Evolutionary conservation across 1,140 invertebrate species (phyloP), one percentile per base, ranked within the genome.

Genomic region (Drosophila pachea): DNA sequence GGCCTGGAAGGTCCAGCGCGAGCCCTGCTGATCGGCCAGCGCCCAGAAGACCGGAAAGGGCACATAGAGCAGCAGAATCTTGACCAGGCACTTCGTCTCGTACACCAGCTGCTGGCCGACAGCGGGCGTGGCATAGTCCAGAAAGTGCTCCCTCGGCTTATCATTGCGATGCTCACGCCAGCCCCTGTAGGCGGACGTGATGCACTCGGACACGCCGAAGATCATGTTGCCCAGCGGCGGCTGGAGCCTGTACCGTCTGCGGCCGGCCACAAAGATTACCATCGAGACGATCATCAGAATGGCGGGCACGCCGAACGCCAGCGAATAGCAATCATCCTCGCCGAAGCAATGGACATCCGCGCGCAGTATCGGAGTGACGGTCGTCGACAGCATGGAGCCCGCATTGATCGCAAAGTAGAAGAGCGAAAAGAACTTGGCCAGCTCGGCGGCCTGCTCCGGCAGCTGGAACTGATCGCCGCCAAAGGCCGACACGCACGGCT

Each of bases 401-500:
- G 95, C 93, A 86, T 99, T 98, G 75, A 99, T 98, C 32, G 96
- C 92, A 75, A 98, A 96, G 90, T 98, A 98, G 89, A 98, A 99
- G 0, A 98, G 90, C 0, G 97, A 98, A 90, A 99, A 99, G 90
- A 97, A 99, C 59, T 93, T 93, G 2, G 93, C 92, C 42, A 98
- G 89, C 82, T 97, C 93, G 65, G 90, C 90, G 78, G 93, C 93
- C 90, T 95, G 95, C 78, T 94, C 92, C 0, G 96, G 96, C 38
- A 96, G 72, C 65, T 92, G 90, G 88, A 98, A 98, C 90, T 99
- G 98, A 90, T 99, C 98, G 0, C 97, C 98, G 14, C 98, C 98
- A 89, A 99, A 99, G 0, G 98, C 95, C 0, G 96, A 93, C 0
- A 99, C 98, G 88, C 97, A 99, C 0, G 98, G 97, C 88, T 99